A percentile compares a stretch with the other conserved stretches of the same genome.
Evolutionary conservation across 2,888 invertebrate genomes (phyloP).

Genomic region (Brenthis daphne): DNA sequence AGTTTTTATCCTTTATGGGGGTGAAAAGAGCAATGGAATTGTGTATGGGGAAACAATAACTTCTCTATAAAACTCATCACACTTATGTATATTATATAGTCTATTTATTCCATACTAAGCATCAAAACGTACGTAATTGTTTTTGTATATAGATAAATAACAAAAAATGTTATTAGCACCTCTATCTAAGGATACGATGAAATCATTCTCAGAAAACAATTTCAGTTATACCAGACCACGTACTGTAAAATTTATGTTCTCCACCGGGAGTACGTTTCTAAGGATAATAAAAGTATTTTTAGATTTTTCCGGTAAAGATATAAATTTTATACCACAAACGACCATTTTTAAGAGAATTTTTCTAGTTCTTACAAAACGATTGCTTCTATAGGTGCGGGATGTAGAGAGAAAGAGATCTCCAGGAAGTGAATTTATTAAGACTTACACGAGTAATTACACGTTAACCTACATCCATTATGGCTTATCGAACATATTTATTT

Average conservation of each 20-base stretch:
- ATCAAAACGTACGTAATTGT: not conserved
- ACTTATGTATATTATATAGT: too few relatives aligned
- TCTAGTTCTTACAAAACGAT: slow-evolving; percentile 1
- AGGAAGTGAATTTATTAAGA: too few relatives aligned
- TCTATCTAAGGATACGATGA: not conserved
- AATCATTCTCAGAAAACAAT: slow-evolving; percentile 20
- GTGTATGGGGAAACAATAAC: too few relatives aligned
- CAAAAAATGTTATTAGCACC: not conserved
- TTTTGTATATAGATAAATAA: not conserved
- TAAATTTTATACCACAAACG: slow-evolving; percentile 8
- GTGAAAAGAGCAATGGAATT: too few relatives aligned
- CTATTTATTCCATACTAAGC: too few relatives aligned
- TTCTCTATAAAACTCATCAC: too few relatives aligned
- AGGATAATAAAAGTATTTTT: slow-evolving; percentile 22
- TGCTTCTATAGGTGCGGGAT: not conserved
- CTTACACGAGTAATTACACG: too few relatives aligned
- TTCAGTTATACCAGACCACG: slow-evolving; percentile 15
- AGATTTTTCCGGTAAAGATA: slow-evolving; percentile 10
- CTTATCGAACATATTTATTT: too few relatives aligned
- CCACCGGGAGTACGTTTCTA: slow-evolving; percentile 12
- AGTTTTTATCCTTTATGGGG: too few relatives aligned
- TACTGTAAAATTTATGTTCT: slow-evolving; percentile 18
- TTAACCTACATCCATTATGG: too few relatives aligned
- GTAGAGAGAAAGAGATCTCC: too few relatives aligned
- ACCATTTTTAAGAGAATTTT: slow-evolving; percentile 13